Evolutionary conservation across 2,888 invertebrate species (phyloP).

Genomic region (Cosmorhoe ocellata): DNA sequence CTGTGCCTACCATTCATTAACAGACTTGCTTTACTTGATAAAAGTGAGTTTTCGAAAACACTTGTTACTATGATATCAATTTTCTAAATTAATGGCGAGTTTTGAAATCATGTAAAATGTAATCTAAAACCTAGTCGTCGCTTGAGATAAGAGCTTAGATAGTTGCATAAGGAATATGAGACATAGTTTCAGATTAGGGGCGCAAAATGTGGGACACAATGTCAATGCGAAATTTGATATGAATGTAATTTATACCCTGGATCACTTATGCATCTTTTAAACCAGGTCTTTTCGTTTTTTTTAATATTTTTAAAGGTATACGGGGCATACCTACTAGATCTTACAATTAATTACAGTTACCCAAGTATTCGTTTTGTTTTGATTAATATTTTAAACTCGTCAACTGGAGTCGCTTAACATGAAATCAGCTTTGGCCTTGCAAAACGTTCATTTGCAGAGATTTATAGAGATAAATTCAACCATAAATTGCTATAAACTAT

Average conservation of each 20-base stretch:
- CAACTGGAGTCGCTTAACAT: conserved; percentile 12
- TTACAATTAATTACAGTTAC: not conserved
- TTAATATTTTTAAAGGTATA: too few relatives aligned
- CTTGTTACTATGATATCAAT: conserved; percentile 5
- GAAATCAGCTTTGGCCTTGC: conserved; percentile 16
- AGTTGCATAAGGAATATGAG: too few relatives aligned
- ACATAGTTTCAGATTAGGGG: too few relatives aligned
- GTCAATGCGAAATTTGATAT: too few relatives aligned
- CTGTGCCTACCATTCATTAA: conserved; percentile 7
- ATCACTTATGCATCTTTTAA: too few relatives aligned
- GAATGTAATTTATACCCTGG: too few relatives aligned
- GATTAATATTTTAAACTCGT: conserved; percentile 14
- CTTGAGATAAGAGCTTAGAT: not conserved
- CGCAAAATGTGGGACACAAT: too few relatives aligned
- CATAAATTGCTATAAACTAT: conserved; percentile 5
- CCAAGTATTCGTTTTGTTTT: conserved; percentile 1
- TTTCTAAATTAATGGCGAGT: conserved; percentile 4
- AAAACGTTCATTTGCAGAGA: conserved; percentile 19
- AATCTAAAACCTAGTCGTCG: not conserved
- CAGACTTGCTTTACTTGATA: conserved; percentile 2
- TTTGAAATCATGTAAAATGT: conserved; percentile 12
- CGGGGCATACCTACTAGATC: too few relatives aligned
- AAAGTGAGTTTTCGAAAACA: not conserved
- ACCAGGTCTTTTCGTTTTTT: too few relatives aligned
- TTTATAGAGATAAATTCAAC: conserved; percentile 17